A percentile compares a stretch with the other conserved stretches of the same genome.
phyloP scores from a whole-genome alignment of 2,888 invertebrate genomes.

The Gerris lacustris region DNA sequence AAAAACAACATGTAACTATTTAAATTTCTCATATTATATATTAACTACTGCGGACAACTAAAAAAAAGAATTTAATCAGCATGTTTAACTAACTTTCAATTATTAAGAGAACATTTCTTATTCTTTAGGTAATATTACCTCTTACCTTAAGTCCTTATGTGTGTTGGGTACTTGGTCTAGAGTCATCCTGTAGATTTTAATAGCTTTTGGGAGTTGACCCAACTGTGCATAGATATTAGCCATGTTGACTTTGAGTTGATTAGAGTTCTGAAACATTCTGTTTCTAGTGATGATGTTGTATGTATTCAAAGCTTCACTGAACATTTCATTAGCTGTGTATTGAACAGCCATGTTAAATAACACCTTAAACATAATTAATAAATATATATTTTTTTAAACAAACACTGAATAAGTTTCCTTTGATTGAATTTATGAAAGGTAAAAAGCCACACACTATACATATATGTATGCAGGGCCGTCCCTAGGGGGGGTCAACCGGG shows the following conservation, averaged over 20 bases:
- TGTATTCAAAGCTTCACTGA: constrained; percentile 88
- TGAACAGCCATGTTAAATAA: constrained; percentile 92
- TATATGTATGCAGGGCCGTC: too few species aligned
- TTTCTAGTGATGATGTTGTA: constrained; percentile 90
- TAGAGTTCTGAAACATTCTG: constrained; percentile 84
- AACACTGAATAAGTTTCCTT: neutral
- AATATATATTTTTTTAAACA: constrained; percentile 18
- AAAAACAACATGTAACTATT: too few species aligned
- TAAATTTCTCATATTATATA: too few species aligned
- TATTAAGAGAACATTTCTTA: too few species aligned
- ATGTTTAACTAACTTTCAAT: too few species aligned
- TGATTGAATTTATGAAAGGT: neutral
- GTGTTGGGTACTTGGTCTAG: constrained; percentile 89
- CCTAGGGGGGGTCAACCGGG: too few species aligned
- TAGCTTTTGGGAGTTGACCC: constrained; percentile 83
- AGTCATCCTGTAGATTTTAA: constrained; percentile 97
- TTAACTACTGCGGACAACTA: too few species aligned
- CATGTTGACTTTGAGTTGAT: constrained; percentile 91
- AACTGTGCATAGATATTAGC: constrained; percentile 94
- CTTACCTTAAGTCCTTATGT: constrained; percentile 76
- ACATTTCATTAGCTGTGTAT: constrained; percentile 87
- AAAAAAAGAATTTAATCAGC: too few species aligned
- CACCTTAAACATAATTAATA: constrained; percentile 47
- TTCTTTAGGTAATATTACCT: neutral
- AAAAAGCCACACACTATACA: neutral